Evolutionary conservation across 2,797 vertebrate genomes (phyloP), one percentile per base, ranked within the genome.

Genomic region (Anguilla marmorata): DNA sequence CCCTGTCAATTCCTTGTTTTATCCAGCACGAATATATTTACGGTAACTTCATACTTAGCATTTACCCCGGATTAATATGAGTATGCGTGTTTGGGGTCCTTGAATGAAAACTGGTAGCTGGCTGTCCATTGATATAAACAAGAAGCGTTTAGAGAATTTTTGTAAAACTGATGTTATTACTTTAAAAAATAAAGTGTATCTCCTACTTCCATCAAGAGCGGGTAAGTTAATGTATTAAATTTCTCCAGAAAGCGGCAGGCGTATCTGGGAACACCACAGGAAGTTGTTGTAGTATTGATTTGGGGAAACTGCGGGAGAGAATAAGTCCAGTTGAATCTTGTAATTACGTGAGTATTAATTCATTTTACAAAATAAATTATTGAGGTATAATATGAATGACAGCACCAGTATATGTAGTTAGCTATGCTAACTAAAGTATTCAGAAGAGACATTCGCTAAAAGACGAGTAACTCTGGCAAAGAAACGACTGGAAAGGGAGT

Each of bases 231-330:
- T 50, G 19, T 45, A 80, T 41, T 45, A 37, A 80, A 60, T 60
- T 33, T 24, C 52, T 27, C 63, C 19, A 66, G 87, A 85, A 85
- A 54, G 14, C 14, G 66, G 41, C 63, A 76, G 66, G 87, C 83
- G 83, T 76, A 21, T 85, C 69, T 52, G n/a, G 27, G 83, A 50
- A 30, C 50, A 54, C 30, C 72, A 88, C 87, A 85, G 87, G 87
- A 88, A 88, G 83, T 84, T 85, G 83, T 52, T 84, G 60, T 85
- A 58, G 30, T n/a, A 60, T 85, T 66, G 56, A 58, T 85, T 85
- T 85, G 56, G 33, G 56, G 56, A 85, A 37, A 58, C 85, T 63
- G 56, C 27, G 58, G 56, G 37, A 66, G 58, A 9, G 60, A 85
- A 79, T 33, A 74, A 60, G 84, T 56, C 19, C 7, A n/a, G 56